These are phyloP conservation scores for Oriolus oriolus DNA, from an alignment of 2,113 vertebrate genomes.

Conservation along the genomic window DNA sequence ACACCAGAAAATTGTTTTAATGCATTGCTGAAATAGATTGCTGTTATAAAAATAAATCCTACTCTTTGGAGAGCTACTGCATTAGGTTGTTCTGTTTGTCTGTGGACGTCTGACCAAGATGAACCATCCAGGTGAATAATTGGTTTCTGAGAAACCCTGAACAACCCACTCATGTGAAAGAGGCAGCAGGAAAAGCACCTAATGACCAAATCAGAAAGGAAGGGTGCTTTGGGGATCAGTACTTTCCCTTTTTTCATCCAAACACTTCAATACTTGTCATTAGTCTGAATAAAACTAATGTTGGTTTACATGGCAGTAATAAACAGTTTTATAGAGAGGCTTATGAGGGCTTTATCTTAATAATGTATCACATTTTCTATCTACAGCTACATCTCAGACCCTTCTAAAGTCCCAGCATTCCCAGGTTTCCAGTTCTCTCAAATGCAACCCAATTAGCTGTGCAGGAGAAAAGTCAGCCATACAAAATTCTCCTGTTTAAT, in stretches of 20 bases:
- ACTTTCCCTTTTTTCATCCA: neutral
- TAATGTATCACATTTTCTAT: neutral
- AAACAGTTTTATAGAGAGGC: neutral
- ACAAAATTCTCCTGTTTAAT: neutral
- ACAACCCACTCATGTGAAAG: neutral
- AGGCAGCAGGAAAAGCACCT: neutral
- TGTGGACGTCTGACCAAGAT: neutral
- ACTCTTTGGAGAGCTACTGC: neutral
- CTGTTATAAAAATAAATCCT: neutral
- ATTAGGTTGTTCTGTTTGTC: neutral
- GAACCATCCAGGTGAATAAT: neutral
- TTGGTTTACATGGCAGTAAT: neutral
- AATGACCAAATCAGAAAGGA: neutral
- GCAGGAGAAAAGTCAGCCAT: neutral
- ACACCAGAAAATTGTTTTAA: slow-evolving; percentile 1
- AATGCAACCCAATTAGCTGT: neutral
- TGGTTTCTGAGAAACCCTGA: neutral
- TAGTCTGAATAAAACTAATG: neutral
- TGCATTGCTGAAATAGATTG: neutral
- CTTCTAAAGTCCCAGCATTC: neutral
- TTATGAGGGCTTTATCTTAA: neutral
- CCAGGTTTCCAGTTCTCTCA: neutral
- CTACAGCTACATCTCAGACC: neutral
- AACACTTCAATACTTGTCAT: neutral
- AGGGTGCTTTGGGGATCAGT: neutral